phyloP scores from a whole-genome alignment of 1,140 invertebrate genomes.

The roundworm (Caenorhabditis elegans) region WBcel235 BX284605.5:1280501-1281000 shows the following conservation, averaged over 20 bases:
- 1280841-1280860: conserved; percentile 20
- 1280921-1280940: neutral
- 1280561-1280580: conserved; percentile 66
- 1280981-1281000: conserved; percentile 35
- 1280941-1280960: neutral
- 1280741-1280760: conserved; percentile 34
- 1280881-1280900: conserved; percentile 45
- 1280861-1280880: conserved; percentile 2
- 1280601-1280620: conserved; percentile 45
- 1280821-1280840: conserved; percentile 23
- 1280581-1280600: conserved; percentile 50
- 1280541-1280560: conserved; percentile 66
- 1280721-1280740: conserved; percentile 43
- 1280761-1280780: conserved; percentile 37
- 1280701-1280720: neutral
- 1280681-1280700: conserved; percentile 48
- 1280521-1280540: conserved; percentile 68
- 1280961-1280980: conserved; percentile 30
- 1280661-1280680: conserved; percentile 70
- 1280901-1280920: conserved; percentile 28
- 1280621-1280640: conserved; percentile 23
- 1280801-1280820: conserved; percentile 35
- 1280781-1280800: conserved; percentile 28
- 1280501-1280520: conserved; percentile 69
- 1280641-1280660: conserved; percentile 57